These are phyloP conservation scores for Nothoprocta pentlandii DNA, from an alignment of 2,113 vertebrate genomes.

Conservation along the genomic window DNA sequence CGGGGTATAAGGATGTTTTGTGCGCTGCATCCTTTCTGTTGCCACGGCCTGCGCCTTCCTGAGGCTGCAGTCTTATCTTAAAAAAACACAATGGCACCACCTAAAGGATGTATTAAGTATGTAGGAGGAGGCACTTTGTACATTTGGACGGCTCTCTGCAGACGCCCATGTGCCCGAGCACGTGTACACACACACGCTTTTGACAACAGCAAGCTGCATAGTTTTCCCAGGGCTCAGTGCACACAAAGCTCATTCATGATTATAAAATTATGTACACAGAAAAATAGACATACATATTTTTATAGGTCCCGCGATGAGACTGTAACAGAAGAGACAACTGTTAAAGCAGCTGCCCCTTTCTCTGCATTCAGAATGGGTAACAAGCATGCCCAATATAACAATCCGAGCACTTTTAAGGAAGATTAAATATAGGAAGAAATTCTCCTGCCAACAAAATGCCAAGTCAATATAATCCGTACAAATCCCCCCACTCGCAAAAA, in stretches of 20 bases:
- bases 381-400: not conserved
- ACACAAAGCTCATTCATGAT: not conserved
- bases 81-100: constrained; percentile 77
- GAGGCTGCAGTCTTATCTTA: not conserved
- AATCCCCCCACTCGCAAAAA: not conserved
- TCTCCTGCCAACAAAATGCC: not conserved
- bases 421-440: constrained; percentile 40
- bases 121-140: accelerated
- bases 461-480: not conserved
- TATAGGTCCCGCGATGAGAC: constrained; percentile 3
- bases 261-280: constrained; percentile 17
- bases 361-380: not conserved
- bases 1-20: constrained; percentile 12
- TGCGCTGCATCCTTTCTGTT: not conserved
- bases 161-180: accelerated
- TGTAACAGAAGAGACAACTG: constrained; percentile 45
- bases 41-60: not conserved
- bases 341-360: constrained; percentile 41
- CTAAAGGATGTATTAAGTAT: constrained; percentile 57
- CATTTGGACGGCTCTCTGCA: not conserved
- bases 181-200: not conserved
- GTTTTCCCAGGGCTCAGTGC: not conserved
- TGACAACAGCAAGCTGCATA: not conserved
- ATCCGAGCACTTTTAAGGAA: constrained; percentile 21
- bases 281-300: constrained; percentile 26